Base-by-base conservation (phyloP, 2,888 invertebrate species). In the Scaptomyza reducta region DNA sequence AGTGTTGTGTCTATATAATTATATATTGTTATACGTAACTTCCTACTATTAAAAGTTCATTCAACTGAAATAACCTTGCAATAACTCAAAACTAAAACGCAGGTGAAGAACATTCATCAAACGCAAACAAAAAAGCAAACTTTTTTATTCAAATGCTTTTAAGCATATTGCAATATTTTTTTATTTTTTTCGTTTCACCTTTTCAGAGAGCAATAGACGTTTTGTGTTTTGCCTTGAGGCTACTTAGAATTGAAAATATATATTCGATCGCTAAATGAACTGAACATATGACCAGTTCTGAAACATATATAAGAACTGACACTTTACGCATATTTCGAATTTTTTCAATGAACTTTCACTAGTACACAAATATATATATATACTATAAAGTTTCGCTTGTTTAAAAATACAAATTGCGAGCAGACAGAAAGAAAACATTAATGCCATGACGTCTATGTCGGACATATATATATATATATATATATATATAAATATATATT, bases 51-150 rank as follows among this genome's bases (percentile, higher is more conserved):
- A 47, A 62, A 16, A 64, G 74, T 74, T 71, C 81, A 63, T 70
- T 86, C 72, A 87, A 75, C 81, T 65, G 25, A 38, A 41, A 25
- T 66, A 69, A 53, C 87, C 79, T 81, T 60, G 70, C 46, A 18
- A 31, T 38, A 14, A 47, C 13, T 45, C 35, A 58, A 47, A 22
- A 16, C 29, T 40, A 16, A 49, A n/a, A 11, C 11, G 27, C 72
- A 56, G 46, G 42, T 50, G 55, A n/a, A 70, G 22, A 62, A 61
- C 50, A 68, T 58, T 60, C 35, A 72, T 62, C 49, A 51, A 45
- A 49, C 9, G 38, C 13, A 44, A 25, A 46, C 14, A 54, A 29
- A 33, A 33, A 35, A 22, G 22, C 5, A 56, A 42, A 22, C 22
- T 22, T 22, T 22, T 22, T 33, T 51, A 46, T 44, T 7, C 25